Base-by-base conservation (phyloP, 2,113 vertebrate species). In the Nettapus auritus region DNA sequence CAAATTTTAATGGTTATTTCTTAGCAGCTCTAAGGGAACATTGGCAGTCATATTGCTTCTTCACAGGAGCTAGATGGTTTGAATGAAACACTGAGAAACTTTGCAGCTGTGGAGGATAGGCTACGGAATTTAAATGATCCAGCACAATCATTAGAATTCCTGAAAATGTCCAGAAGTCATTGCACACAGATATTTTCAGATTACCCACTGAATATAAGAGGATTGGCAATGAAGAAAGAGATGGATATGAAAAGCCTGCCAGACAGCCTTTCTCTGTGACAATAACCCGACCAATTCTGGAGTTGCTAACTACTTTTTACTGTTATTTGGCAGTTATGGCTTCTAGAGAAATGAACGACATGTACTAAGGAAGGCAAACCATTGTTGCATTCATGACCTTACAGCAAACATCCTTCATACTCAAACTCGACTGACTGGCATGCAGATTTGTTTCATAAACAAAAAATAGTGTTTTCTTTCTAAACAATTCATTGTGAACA, bases 391-490 rank as follows among this genome's bases (percentile, higher is more conserved):
- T 88, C 86, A 89, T 91, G 84, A 93, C 92, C 82, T 87, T 68
- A 89, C 59, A 85, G 44, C 63, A 91, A 96, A 86, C 73, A 88
- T 83, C 88, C 76, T 88, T 90, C 71, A 89, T 89, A 74, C 33
- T 85, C 69, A 78, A 83, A 63, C 80, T 91, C 9, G 4, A 93
- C 83, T 96, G 86, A 64, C 69, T 70, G 67, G 94, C 93, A 97
- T 62, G 93, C 86, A 97, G 96, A 96, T 96, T 94, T 98, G 89
- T 97, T 97, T 97, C 93, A 92, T 89, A 97, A 97, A 94, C 88
- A 97, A 96, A 96, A 97, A 89, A 84, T 81, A 95, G 89, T 94
- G 95, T 97, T 98, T 98, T 98, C 97, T 96, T 90, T 97, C 90
- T 96, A 97, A 98, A 96, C 94, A 97, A 95, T 97, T 96, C 80